phyloP scores from a whole-genome alignment of 2,113 vertebrate species.

The Mesoclemmys tuberculata region DNA sequence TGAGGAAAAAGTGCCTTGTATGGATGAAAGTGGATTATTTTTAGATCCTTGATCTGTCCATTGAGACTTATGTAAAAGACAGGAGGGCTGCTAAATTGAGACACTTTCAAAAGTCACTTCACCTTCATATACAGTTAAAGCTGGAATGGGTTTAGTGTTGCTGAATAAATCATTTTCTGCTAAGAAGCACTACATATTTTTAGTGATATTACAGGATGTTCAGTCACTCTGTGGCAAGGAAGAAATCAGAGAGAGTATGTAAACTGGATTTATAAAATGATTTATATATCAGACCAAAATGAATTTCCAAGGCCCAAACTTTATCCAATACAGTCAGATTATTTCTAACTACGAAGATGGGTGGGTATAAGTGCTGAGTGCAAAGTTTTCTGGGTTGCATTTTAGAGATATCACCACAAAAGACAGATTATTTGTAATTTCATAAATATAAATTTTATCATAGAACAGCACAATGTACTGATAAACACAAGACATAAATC shows the following conservation, averaged over 20 bases:
- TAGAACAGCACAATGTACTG: not conserved
- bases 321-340: conserved; percentile 22
- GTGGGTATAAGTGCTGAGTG: not conserved
- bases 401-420: conserved; percentile 5
- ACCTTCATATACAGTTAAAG: conserved; percentile 12
- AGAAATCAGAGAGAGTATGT: not conserved
- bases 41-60: conserved; percentile 36
- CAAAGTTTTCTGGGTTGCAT: not conserved
- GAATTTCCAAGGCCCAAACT: not conserved
- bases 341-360: not conserved
- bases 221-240: not conserved
- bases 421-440: not conserved
- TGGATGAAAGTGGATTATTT: conserved; percentile 37
- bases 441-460: not conserved
- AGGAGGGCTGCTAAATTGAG: conserved; percentile 21
- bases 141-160: not conserved
- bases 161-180: conserved; percentile 58
- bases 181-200: conserved; percentile 34
- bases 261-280: conserved; percentile 46
- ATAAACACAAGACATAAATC: not conserved
- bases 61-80: conserved; percentile 32
- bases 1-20: not conserved
- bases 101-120: conserved; percentile 31
- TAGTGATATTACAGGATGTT: conserved; percentile 6
- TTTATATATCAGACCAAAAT: not conserved